Base-by-base conservation (phyloP, 2,888 invertebrate genomes). In the Leptura quadrifasciata region DNA sequence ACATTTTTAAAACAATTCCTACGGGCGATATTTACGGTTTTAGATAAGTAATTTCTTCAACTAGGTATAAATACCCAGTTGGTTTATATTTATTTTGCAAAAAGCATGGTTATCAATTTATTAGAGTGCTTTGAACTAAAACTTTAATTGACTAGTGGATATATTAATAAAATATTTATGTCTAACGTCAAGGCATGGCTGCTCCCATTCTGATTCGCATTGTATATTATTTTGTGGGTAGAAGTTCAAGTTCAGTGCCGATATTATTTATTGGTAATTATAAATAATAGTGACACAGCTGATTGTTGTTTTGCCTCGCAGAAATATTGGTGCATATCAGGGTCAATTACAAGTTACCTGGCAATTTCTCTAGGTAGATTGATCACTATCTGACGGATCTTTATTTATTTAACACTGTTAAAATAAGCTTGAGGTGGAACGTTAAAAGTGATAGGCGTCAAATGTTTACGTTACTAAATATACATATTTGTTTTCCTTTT, bases 341-440 rank as follows among this genome's bases (percentile, higher is more conserved):
- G 47, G n/a, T 47, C 47, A 47, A n/a, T 47, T 39, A 8, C 2
- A n/a, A n/a, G 17, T 47, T 47, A 47, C 15, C n/a, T n/a, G 15
- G n/a, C 17, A 20, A n/a, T 55, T 31, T 31, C 31, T 68, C 57
- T 57, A 20, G n/a, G n/a, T 68, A 55, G 68, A 54, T 35, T 17
- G 55, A 67, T 67, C 54, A 67, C 27, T 18, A 17, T 31, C 47
- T 55, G 21, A 24, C 52, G 18, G n/a, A 2, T 69, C 69, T 69
- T 58, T 69, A 69, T 69, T 69, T 69, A 69, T 58, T 21, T 69
- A 58, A 47, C 58, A 10, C 27, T 21, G 58, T 58, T 31, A 58
- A 69, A 68, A 58, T 69, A 69, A 69, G 57, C 35, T 31, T 69
- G 35, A 10, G 57, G n/a, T 31, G 17, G 58, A 69, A 35, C 4